Percentiles rank a stretch among this genome's conserved stretches.
Evolutionary conservation across 64 coral and sea anemone species (phyloP).

Genomic region (Dendronephthya gigantea): DNA sequence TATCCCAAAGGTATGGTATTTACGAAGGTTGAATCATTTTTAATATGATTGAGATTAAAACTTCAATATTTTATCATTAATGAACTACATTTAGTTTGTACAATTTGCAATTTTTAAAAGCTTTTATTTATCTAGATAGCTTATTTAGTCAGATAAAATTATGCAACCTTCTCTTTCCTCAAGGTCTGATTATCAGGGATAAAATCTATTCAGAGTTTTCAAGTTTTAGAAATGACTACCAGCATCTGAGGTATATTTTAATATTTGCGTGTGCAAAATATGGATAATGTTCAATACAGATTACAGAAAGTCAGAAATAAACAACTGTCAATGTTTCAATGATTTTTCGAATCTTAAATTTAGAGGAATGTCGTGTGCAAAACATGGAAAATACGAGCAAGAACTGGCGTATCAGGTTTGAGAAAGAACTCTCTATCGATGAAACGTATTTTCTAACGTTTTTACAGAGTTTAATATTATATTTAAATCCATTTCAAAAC

Average conservation of each 20-base stretch:
- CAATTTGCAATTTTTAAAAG: no score
- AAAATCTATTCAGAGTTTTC: conserved; percentile 81
- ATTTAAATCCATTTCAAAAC: background rate
- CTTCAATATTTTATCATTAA: background rate
- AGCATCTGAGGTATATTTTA: conserved; percentile 75
- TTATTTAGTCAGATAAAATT: no score
- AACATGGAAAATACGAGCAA: background rate
- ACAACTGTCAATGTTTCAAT: no score
- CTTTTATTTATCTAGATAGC: no score
- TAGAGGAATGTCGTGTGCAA: background rate
- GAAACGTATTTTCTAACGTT: no score
- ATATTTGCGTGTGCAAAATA: background rate
- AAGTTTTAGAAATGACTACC: conserved; percentile 52
- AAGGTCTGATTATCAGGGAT: conserved; percentile 73
- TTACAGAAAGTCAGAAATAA: no score
- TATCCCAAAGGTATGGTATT: conserved; percentile 64
- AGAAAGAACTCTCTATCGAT: background rate
- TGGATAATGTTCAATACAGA: background rate
- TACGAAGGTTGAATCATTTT: background rate
- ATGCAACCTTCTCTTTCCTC: background rate
- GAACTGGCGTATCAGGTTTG: background rate
- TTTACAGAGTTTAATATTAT: no score
- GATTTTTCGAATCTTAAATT: no score
- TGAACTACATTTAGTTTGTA: background rate
- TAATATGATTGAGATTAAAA: no score